These are phyloP conservation scores for Phlogophora meticulosa DNA, from an alignment of 2,888 invertebrate species.

Conservation along the genomic window DNA sequence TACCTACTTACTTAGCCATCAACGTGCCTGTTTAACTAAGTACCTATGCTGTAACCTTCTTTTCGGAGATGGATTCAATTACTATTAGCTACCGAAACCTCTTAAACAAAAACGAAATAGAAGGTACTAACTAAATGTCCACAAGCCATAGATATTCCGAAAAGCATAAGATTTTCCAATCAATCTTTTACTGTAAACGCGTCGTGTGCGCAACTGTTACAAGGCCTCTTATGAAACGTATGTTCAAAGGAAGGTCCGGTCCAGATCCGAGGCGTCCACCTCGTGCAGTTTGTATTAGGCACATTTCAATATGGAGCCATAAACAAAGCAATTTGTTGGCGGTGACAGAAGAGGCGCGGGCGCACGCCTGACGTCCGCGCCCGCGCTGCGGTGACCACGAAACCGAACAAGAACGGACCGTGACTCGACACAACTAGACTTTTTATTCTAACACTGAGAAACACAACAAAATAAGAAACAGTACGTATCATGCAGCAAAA, in stretches of 20 bases:
- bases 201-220: constrained; percentile 37
- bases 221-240: constrained; percentile 43
- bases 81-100: neutral
- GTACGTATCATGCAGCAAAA: constrained; percentile 53
- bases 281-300: constrained; percentile 64
- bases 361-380: constrained; percentile 66
- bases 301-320: constrained; percentile 77
- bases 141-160: constrained; percentile 13
- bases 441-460: constrained; percentile 66
- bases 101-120: neutral
- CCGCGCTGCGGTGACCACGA: constrained; percentile 65
- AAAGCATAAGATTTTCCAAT: constrained; percentile 29
- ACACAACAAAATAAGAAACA: constrained; percentile 66
- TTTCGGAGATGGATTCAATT: neutral
- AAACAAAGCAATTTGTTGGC: constrained; percentile 80
- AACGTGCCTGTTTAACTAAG: neutral
- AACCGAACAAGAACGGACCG: constrained; percentile 58
- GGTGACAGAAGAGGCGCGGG: constrained; percentile 69
- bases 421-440: constrained; percentile 69
- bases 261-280: constrained; percentile 46
- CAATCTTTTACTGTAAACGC: constrained; percentile 17
- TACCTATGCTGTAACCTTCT: neutral
- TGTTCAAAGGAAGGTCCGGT: constrained; percentile 51
- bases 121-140: neutral
- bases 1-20: neutral